Base-by-base conservation (phyloP, 2,797 vertebrate genomes). In the Myioborus melanocephalus region DNA sequence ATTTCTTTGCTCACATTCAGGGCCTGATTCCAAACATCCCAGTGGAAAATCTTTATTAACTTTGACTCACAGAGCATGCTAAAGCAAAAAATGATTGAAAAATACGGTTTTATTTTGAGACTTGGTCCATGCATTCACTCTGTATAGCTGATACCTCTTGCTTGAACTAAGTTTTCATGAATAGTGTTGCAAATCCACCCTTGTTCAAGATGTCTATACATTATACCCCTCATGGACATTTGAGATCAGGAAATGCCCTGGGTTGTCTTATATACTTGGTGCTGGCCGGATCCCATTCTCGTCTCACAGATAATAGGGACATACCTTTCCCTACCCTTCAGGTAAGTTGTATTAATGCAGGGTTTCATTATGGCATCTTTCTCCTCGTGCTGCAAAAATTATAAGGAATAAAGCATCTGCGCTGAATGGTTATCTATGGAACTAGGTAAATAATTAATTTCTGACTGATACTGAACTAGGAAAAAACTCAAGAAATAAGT, bases 11-110 rank as follows among this genome's bases (percentile, higher is more conserved):
- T 94, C 15, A 65, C 8, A 27, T 34, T 57, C 23, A 75, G 17
- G 11, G 28, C 22, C 37, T 77, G 37, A 68, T 89, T 80, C 65
- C 79, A 83, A 93, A 83, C 43, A 80, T 44, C 47, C 85, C 57
- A 53, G 26, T 75, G 30, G n/a, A 90, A 88, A 88, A 83, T 75
- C 32, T 94, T 88, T 76, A 71, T 68, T 75, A 83, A 22, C 41
- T 80, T 83, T 43, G n/a, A 81, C 35, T 61, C 30, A 37, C 5
- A 28, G 44, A 49, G 49, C 27, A n/a, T 0, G 0, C 52, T 64
- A 47, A 41, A 73, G 41, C 65, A 71, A 41, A 39, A 34, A 56
- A 9, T 49, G 61, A 2, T 68, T 71, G 77, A 59, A 89, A 78
- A 69, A 34, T 24, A 3, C 24, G 19, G 12, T 8, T 64, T 63